Evolutionary conservation across 2,113 vertebrate species (phyloP).

Genomic region (Elachura formosa): DNA sequence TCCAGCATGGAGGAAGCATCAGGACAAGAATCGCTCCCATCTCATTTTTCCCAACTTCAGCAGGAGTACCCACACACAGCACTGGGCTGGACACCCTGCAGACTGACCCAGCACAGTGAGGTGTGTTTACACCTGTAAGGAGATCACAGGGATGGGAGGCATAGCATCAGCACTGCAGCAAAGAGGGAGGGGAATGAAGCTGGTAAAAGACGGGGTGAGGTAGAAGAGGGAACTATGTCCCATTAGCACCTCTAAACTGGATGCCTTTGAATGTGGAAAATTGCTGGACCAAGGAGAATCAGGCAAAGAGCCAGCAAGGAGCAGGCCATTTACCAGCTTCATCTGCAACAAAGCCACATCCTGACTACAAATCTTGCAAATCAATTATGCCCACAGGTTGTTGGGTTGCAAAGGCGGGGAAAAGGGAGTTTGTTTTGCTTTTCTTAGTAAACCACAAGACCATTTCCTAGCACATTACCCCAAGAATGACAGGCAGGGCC

Average conservation of each 20-base stretch:
- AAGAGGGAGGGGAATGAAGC: not conserved
- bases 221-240: not conserved
- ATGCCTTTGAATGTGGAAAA: not conserved
- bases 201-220: not conserved
- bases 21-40: not conserved
- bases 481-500: slow-evolving; percentile 37
- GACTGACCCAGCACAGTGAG: fast-evolving
- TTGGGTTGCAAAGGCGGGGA: slow-evolving; percentile 6
- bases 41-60: not conserved
- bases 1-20: fast-evolving
- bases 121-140: not conserved
- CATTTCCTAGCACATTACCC: slow-evolving; percentile 50
- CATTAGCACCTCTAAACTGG: not conserved
- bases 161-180: not conserved
- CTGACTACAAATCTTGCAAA: slow-evolving; percentile 26
- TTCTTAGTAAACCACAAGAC: slow-evolving; percentile 59
- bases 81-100: not conserved
- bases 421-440: slow-evolving; percentile 36
- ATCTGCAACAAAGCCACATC: slow-evolving; percentile 14
- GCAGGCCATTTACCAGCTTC: not conserved
- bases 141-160: not conserved
- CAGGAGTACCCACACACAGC: not conserved
- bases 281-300: not conserved
- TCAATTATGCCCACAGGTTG: slow-evolving; percentile 56
- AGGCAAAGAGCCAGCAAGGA: not conserved